Base-by-base conservation (phyloP, 64 coral and sea anemone genomes). In the Catalaphyllia jardinei region DNA sequence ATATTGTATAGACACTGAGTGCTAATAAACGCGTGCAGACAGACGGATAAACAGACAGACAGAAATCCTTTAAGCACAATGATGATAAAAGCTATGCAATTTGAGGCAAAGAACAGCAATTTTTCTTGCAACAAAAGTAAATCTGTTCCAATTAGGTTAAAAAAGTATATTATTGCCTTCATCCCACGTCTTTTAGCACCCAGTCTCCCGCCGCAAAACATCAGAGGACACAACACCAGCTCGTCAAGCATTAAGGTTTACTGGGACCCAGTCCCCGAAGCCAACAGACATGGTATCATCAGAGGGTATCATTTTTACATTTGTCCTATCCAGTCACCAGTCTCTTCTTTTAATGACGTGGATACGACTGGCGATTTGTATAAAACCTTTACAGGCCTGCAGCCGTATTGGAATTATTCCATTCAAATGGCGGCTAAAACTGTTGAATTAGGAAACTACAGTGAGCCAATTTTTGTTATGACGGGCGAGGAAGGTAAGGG, bases 401-500 rank as follows among this genome's bases (percentile, higher is more conserved):
- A 89, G 22, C 64, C 39, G 22, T 89, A 79, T 51, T 67, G 75
- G 60, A 42, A 67, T 60, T 89, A 89, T 29, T 28, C n/a, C 16
- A 67, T 89, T 38, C 4, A 24, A 16, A 31, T 89, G 29, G 55
- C 87, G 13, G 76, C 74, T 3, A 65, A 67, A 30, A 89, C 87
- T 27, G 67, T 57, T 1, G 14, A 19, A 9, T 38, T 29, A 24
- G 75, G 87, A n/a, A 89, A 89, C 76, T 89, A 49, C 62, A 79
- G 87, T 42, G 60, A 79, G 5, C 87, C 87, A 4, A 73, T 89
- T 19, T 79, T 79, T 19, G 77, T 49, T 18, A 69, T 62, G n/a
- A 79, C 87, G 13, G 87, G 77, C 29, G 75, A 89, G 65, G 55
- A 10, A 63, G 75, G 87, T 89, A 79, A 57, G 78, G 78, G 35